Evolutionary conservation across 2,888 invertebrate species (phyloP), one percentile per base, ranked within the genome.

Genomic region (Drosophila limbata): DNA sequence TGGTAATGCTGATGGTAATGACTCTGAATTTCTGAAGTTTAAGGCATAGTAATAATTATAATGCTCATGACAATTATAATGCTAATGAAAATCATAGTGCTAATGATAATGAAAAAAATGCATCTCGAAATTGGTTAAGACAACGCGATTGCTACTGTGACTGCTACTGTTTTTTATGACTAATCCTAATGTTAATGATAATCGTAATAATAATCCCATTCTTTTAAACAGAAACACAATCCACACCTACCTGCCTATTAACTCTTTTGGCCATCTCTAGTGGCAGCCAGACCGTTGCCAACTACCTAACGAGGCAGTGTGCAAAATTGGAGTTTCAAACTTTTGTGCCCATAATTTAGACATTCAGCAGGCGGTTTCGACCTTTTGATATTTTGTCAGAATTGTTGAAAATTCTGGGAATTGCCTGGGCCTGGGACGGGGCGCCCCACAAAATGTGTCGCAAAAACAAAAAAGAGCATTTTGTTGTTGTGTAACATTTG

Each of bases 271-370:
- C 28, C 75, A 79, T 60, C 74, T 47, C 79, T 63, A 61, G 21
- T 68, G 48, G 42, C n/a, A 11, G 33, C 21, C 59, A 42, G 44
- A 39, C 21, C 25, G 10, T 60, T 55, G 9, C 37, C 39, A 68
- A 50, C 59, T 63, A 42, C 64, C 52, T 81, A 73, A 78, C 75
- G 51, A 74, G 82, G 79, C 78, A 19, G 9, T 64, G 62, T 57
- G 47, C 65, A 57, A 77, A 59, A 63, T 68, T 66, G 61, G 48
- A 50, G 61, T 59, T 61, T 50, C 39, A 51, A 79, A 45, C 25
- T 63, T 63, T 35, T 52, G 60, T 53, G 81, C 59, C 56, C 74
- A 81, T 88, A 90, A 90, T 89, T 85, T 88, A 89, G 88, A 82
- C 81, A 90, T 90, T 84, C 77, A 56, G 82, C 77, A 56, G 82